Evolutionary conservation across 2,113 vertebrate genomes (phyloP), one percentile per base, ranked within the genome.

Genomic region (Oreochromis aureus): DNA sequence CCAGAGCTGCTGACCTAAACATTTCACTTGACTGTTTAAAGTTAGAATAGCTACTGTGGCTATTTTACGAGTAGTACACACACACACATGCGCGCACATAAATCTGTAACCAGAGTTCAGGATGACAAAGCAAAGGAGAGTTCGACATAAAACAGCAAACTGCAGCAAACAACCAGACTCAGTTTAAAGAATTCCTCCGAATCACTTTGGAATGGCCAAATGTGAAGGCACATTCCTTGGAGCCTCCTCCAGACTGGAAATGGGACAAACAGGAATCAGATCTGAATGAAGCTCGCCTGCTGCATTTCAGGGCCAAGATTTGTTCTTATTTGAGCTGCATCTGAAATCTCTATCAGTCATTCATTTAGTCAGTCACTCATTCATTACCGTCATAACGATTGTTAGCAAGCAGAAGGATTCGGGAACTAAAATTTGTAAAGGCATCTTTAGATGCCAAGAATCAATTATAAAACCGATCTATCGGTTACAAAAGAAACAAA

Each of bases 1-100:
- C 15, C 55, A 39, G 61, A 92, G 73, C 24, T 93, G 93, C 93
- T 94, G 94, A 94, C 91, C 87, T 88, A 89, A 91, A 90, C 92
- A 85, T 90, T 95, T 92, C 12, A 83, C 88, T 86, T 86, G 85
- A 86, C 58, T 81, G 82, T 85, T 88, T 87, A 54, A 84, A 81
- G 82, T 79, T 84, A 82, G 82, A 91, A 89, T 6, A 91, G 84
- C 85, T 88, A 79, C 76, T 87, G 90, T 87, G 80, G 89, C 83
- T 80, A 73, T 91, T 94, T 90, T 87, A 81, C 6, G 6, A 81
- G 84, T 4, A 71, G 66, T 89, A 89, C 81, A 84, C 61, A 80
- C 83, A 87, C 44, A 46, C 69, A 73, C 22, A 22, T 0, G 7
- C 19, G 3, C 10, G 24, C 22, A 27, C 22, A 51, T 27, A 78